Percentiles rank a stretch among this genome's conserved stretches.
These are phyloP conservation scores for Strigamia crassipes DNA, from an alignment of 2,888 invertebrate species.

Conservation along the genomic window DNA sequence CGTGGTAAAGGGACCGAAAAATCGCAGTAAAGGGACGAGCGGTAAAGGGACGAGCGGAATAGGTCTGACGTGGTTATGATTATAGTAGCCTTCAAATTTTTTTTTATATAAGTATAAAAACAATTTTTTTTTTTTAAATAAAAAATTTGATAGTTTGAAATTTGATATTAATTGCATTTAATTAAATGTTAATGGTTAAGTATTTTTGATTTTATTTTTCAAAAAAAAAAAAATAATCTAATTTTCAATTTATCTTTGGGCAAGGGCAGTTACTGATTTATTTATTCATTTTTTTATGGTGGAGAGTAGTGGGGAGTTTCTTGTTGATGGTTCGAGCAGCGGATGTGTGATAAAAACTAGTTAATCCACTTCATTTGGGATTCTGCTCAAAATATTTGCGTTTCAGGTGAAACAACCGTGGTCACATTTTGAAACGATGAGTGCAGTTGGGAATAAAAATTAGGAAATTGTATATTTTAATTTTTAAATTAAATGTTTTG, in stretches of 20 bases:
- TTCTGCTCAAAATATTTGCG: constrained; percentile 19
- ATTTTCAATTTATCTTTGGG: background rate
- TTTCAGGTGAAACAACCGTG: constrained; percentile 11
- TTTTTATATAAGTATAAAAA: background rate
- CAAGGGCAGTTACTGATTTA: background rate
- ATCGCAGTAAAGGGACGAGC: no score
- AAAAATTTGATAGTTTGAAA: background rate
- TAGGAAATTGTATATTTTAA: background rate
- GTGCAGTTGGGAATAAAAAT: background rate
- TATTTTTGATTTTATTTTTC: background rate
- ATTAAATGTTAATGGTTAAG: background rate
- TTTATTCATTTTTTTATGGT: background rate
- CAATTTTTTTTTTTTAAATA: background rate
- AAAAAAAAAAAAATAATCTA: background rate
- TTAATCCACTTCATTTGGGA: constrained; percentile 38
- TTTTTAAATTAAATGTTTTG: no score
- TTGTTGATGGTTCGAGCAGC: constrained; percentile 18
- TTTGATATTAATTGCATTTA: background rate
- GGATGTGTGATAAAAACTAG: constrained; percentile 37
- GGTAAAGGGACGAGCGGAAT: no score
- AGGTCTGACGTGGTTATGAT: no score
- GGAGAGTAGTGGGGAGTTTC: background rate
- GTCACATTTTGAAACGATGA: background rate
- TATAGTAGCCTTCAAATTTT: background rate
- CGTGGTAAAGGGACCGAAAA: no score